Base-by-base conservation (phyloP, 2,113 vertebrate genomes). In the Corythoichthys haematopterus region DNA sequence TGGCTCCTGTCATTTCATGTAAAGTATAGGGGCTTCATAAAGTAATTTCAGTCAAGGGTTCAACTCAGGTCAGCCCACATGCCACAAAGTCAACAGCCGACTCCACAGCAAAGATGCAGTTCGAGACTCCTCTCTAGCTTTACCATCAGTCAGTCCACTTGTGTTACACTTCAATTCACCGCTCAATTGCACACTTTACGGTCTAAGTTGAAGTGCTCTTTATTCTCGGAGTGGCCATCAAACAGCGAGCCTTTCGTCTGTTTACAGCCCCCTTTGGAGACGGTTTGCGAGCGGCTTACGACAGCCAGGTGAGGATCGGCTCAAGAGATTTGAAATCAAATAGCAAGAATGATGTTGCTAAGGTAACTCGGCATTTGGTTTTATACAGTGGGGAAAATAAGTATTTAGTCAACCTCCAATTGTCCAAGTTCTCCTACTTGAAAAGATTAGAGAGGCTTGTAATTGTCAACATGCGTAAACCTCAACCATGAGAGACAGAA, bases 201-300 rank as follows among this genome's bases (percentile, higher is more conserved):
- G 70, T 65, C 78, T 75, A 10, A 60, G 37, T 82, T 88, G 78
- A 83, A 83, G 82, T 38, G 76, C 80, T 75, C 85, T 84, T 78
- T 62, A 76, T 33, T 28, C 65, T 75, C n/a, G 56, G 65, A 86
- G 81, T 75, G 78, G 79, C 82, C 79, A 82, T 78, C 83, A 88
- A 87, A 85, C 85, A 84, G 69, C 66, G 72, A 80, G 71, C 40
- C 60, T 69, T 58, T 28, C 2, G 4, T 53, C 60, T 65, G 70
- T 82, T 85, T 74, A 79, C 52, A 6, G 50, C 50, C 50, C 50
- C 7, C 16, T n/a, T 20, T 52, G 16, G 6, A 52, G 50, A 52
- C 50, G 50, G 16, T 52, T 52, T 52, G 50, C 50, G 50, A 52
- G 48, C 15, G 15, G 15, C 15, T 15, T 51, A 16, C 78, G 69